Percentiles rank a stretch among this genome's conserved stretches.
These are phyloP conservation scores for Melanogrammus aeglefinus DNA, from an alignment of 2,797 vertebrate species.

Conservation along the genomic window DNA sequence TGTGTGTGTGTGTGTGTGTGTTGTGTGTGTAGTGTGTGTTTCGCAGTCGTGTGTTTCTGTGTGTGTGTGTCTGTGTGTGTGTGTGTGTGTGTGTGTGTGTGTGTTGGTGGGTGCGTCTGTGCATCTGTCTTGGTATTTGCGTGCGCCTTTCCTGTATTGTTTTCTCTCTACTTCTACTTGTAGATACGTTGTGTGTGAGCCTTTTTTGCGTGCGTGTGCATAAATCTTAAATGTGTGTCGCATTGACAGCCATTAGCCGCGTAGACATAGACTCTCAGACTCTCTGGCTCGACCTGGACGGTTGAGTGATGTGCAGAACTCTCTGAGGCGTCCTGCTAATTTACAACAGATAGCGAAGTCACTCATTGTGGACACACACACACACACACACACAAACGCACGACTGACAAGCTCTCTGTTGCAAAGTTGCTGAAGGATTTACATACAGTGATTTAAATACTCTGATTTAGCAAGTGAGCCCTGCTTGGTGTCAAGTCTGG, in stretches of 20 bases:
- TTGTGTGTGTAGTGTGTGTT: background rate
- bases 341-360: background rate
- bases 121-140: background rate
- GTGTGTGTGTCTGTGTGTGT: background rate
- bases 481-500: background rate
- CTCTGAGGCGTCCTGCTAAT: background rate
- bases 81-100: background rate
- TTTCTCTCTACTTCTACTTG: background rate
- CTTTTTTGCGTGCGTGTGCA: background rate
- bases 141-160: background rate
- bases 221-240: background rate
- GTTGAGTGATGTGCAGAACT: background rate
- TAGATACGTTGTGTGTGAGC: background rate
- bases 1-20: background rate
- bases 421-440: background rate
- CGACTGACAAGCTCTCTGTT: background rate
- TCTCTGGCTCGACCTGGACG: background rate
- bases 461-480: background rate
- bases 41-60: background rate
- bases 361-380: background rate
- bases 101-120: background rate
- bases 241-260: too few relatives aligned
- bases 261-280: background rate
- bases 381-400: slow-evolving; percentile 8
- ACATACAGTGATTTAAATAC: background rate